Conservation (phyloP, 2,113 vertebrate genomes). For the Phocoena sinus region DNA sequence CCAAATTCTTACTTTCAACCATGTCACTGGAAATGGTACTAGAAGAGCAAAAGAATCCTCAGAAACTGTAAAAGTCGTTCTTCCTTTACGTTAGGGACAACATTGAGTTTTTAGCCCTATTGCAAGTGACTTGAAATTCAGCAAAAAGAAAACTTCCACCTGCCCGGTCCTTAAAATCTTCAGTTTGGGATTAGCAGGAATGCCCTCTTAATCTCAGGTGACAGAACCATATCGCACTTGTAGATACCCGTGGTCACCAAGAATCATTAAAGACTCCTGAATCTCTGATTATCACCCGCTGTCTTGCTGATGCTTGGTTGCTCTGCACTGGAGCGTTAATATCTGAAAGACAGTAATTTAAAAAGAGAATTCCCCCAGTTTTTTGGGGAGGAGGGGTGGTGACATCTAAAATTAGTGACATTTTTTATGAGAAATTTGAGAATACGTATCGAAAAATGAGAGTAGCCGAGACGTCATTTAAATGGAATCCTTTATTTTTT, state of each 20-base stretch:
- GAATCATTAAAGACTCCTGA: background rate
- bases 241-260: background rate
- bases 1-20: fast-evolving
- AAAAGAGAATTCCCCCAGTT: background rate
- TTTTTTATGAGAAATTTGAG: background rate
- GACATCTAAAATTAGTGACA: background rate
- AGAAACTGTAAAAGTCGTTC: background rate
- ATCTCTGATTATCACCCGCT: background rate
- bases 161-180: background rate
- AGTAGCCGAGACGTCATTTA: background rate
- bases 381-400: too few relatives aligned
- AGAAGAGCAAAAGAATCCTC: background rate
- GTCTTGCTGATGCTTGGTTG: too few relatives aligned
- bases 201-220: background rate
- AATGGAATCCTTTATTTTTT: background rate
- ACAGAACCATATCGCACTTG: background rate
- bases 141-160: background rate
- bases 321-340: background rate
- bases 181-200: background rate
- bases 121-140: background rate
- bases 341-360: background rate
- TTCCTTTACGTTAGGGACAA: background rate
- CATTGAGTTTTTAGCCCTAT: background rate
- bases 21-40: background rate
- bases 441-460: background rate